A percentile compares a stretch with the other conserved stretches of the same genome.
Evolutionary conservation across 2,888 invertebrate genomes (phyloP).

Genomic region (Phasia obesa): DNA sequence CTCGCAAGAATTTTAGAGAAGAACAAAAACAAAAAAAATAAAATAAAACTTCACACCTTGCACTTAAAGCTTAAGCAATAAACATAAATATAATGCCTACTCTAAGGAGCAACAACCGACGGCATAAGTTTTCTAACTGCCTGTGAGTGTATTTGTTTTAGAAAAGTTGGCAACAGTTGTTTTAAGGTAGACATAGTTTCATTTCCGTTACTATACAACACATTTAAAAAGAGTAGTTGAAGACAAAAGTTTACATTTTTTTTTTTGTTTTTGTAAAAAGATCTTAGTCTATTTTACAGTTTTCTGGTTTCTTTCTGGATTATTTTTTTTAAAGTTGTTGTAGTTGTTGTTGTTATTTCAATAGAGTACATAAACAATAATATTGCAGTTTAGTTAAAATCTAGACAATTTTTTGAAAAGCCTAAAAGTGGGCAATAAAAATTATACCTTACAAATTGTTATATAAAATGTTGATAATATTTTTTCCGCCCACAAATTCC

Average conservation of each 20-base stretch:
- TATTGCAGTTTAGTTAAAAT: slow-evolving; percentile 23
- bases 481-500: slow-evolving; percentile 11
- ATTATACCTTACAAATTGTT: slow-evolving; percentile 48
- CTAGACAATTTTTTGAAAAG: slow-evolving; percentile 33
- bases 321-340: neutral
- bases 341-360: slow-evolving; percentile 17
- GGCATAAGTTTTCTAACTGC: neutral
- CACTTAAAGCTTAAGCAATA: slow-evolving; percentile 60
- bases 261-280: slow-evolving; percentile 19
- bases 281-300: slow-evolving; percentile 13
- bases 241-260: slow-evolving; percentile 44
- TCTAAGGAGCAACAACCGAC: slow-evolving; percentile 54
- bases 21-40: slow-evolving; percentile 3
- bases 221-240: neutral
- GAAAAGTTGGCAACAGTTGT: slow-evolving; percentile 60
- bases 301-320: slow-evolving; percentile 8
- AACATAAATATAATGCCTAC: slow-evolving; percentile 62
- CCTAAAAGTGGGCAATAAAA: slow-evolving; percentile 64
- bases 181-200: slow-evolving; percentile 49
- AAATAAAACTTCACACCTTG: slow-evolving; percentile 58
- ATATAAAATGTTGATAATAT: slow-evolving; percentile 9
- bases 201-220: slow-evolving; percentile 44
- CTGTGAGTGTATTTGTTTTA: slow-evolving; percentile 9
- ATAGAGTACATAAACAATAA: slow-evolving; percentile 56
- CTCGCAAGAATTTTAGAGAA: neutral